Evolutionary conservation across 1,140 invertebrate genomes (phyloP), one percentile per base, ranked within the genome.

Genomic region (Nephila pilipes): DNA sequence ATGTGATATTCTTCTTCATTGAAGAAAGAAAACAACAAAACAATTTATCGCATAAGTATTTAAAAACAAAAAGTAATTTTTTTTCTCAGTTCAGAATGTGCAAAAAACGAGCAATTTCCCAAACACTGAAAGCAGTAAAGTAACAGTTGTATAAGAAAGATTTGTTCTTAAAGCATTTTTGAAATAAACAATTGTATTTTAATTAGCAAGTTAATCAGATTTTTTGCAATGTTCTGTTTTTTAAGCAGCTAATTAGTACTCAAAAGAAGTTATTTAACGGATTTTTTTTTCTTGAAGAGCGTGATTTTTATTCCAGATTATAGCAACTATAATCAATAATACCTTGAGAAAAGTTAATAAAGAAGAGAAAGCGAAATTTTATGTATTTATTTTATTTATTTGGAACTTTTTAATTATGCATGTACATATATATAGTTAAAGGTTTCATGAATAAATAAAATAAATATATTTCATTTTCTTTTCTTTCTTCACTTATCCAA

Each of bases 161-260:
- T 46, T 81, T 54, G 22, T 22, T 55, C 57, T 54, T 83, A 16
- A 83, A 57, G 81, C 10, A 14, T 57, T 87, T 87, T 87, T 36
- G 32, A 87, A 87, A 25, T 22, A 87, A 87, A 38, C 57, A 63
- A 87, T 60, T 87, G 85, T 60, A 25, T 63, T 87, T 60, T 87
- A 87, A 87, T 87, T 87, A 87, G 85, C 32, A 63, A 22, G 85
- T 36, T 87, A 60, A 87, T 87, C 25, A 60, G 6, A 87, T 60
- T 87, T 87, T 87, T 87, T 87, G 25, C 46, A 60, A 25, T 87
- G 46, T 22, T 38, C 85, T n/a, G n/a, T 60, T 54, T 87, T 87
- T 60, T 36, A 63, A 58, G 85, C 57, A 22, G 57, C 57, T 87
- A 87, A 87, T 87, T 87, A 87, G 81, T 55, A 83, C 38, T 83